Base-by-base conservation (phyloP, 2,797 vertebrate genomes). In the Bradypus variegatus region DNA sequence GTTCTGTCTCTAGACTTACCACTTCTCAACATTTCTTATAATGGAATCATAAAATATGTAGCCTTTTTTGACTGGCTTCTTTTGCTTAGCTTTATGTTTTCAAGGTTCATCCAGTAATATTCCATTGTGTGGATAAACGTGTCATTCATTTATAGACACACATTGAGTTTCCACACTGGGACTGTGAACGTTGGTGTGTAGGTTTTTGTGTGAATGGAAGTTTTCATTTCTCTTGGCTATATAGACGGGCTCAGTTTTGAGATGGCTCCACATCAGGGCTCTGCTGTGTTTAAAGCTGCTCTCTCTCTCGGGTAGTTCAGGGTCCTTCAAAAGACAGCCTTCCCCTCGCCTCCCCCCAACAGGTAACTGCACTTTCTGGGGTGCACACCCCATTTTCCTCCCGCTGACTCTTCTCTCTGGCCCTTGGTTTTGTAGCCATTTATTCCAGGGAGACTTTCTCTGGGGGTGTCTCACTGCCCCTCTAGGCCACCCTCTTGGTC, bases 401-500 rank as follows among this genome's bases (percentile, higher is more conserved):
- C 31, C 16, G 33, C 64, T 1, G 3, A 21, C 38, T 36, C 50
- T 19, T 36, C 27, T 36, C 38, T 29, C 16, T 3, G 6, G 60
- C 23, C 58, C n/a, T 38, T 14, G 11, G n/a, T 62, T 48, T 85
- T 53, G 18, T 62, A 18, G 60, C 67, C 4, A 1, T 31, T 65
- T 7, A 8, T 53, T 79, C 8, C 23, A 8, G 45, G 67, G 23
- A 80, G 60, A 19, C 16, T 36, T 14, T 70, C 27, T 18, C 27
- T 36, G 27, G 5, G 2, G 4, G 6, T 0, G 53, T 70, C 21
- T 67, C 41, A 7, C 5, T 0, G 13, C 29, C 27, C 15, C 25
- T 55, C 67, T 16, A 1, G 25, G 69, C 31, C 8, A 8, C 8
- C 11, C 50, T 77, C 2, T 13, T 27, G 2, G 9, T 10, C 62